phyloP scores from a whole-genome alignment of 2,888 invertebrate genomes.

The Bursaphelenchus okinawaensis region DNA sequence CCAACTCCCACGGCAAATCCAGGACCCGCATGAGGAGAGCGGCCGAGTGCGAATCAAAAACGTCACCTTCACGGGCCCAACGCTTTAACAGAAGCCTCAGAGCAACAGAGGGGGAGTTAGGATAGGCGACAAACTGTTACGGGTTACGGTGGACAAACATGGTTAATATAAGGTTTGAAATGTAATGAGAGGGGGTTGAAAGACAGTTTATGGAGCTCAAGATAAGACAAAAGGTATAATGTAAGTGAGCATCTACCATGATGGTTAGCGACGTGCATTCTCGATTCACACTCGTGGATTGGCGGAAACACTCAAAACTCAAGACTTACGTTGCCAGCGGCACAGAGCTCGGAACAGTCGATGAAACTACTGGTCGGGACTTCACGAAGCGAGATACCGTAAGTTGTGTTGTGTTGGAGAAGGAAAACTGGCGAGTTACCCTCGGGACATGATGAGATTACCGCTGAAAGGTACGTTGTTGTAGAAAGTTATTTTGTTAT shows the following conservation, averaged over 20 bases:
- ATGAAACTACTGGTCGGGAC: conserved; percentile 40
- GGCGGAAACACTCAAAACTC: no score
- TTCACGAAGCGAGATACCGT: conserved; percentile 38
- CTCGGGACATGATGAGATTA: conserved; percentile 26
- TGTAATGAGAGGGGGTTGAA: no score
- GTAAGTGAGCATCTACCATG: no score
- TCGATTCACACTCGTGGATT: no score
- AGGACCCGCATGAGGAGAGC: conserved; percentile 4
- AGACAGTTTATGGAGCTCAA: no score
- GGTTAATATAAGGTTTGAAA: no score
- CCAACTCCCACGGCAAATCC: conserved; percentile 2
- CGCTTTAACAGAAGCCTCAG: background rate
- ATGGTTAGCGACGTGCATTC: no score
- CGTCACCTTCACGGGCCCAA: conserved; percentile 5
- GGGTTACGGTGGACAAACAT: background rate
- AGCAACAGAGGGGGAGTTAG: background rate
- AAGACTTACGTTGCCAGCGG: conserved; percentile 37
- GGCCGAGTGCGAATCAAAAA: conserved; percentile 10
- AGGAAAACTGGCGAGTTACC: conserved; percentile 49
- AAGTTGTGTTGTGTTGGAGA: conserved; percentile 52
- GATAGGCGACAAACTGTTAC: no score
- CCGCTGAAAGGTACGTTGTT: no score
- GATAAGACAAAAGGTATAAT: no score
- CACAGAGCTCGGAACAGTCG: conserved; percentile 54
- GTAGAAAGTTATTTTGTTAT: no score